A percentile compares a stretch with the other conserved stretches of the same genome.
phyloP scores from a whole-genome alignment of 2,888 invertebrate species.

The Scaptomyza parva region DNA sequence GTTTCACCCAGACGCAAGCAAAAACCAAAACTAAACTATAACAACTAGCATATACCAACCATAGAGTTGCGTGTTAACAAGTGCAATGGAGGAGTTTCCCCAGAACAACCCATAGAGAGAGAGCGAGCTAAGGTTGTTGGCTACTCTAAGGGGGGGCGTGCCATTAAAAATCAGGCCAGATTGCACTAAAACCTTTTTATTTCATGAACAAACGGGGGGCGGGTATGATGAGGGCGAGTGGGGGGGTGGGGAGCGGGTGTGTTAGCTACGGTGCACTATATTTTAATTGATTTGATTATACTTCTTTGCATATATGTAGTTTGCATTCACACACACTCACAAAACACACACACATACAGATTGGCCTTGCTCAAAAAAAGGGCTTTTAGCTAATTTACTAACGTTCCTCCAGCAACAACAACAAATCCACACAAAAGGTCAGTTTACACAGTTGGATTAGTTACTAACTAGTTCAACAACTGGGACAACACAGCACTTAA shows the following conservation, averaged over 20 bases:
- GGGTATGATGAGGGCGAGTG: too few relatives aligned
- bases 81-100: slow-evolving; percentile 32
- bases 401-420: slow-evolving; percentile 18
- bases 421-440: slow-evolving; percentile 20
- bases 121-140: slow-evolving; percentile 44
- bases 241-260: too few relatives aligned
- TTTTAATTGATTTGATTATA: slow-evolving; percentile 63
- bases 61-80: slow-evolving; percentile 55
- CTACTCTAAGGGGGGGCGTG: slow-evolving; percentile 34
- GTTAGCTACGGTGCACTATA: too few relatives aligned
- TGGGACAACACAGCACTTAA: not conserved
- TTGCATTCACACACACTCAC: slow-evolving; percentile 46
- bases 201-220: slow-evolving; percentile 17
- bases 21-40: not conserved
- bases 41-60: slow-evolving; percentile 26
- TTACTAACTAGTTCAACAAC: not conserved
- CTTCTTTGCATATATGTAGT: slow-evolving; percentile 14
- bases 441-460: not conserved
- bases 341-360: slow-evolving; percentile 13
- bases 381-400: slow-evolving; percentile 62
- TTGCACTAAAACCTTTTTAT: slow-evolving; percentile 19
- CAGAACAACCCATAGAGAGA: not conserved
- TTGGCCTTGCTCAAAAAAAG: slow-evolving; percentile 38
- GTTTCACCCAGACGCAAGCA: slow-evolving; percentile 27
- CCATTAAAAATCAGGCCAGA: slow-evolving; percentile 54